Evolutionary conservation across 2,888 invertebrate genomes (phyloP).

Genomic region (Tipula helvola): DNA sequence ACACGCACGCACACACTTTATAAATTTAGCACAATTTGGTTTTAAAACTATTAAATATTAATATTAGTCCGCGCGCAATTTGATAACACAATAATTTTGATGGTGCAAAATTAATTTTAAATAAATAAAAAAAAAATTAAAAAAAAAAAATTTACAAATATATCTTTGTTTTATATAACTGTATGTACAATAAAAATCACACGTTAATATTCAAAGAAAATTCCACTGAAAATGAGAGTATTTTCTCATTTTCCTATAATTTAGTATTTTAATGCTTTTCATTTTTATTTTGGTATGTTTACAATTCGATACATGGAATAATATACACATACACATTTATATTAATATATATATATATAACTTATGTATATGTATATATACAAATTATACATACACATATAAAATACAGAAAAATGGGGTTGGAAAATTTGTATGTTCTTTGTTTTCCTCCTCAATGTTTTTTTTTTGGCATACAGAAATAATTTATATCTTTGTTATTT

Average conservation of each 20-base stretch:
- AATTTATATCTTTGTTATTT: slow-evolving; percentile 4
- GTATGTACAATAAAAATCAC: neutral
- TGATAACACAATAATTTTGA: neutral
- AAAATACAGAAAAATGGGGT: neutral
- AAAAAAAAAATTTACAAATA: neutral
- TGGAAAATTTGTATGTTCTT: neutral
- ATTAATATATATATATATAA: neutral
- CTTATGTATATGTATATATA: neutral
- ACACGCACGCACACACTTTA: neutral
- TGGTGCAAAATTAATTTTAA: neutral
- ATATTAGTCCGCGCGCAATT: neutral
- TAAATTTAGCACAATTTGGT: neutral
- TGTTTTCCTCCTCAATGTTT: neutral
- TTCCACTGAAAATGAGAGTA: slow-evolving; percentile 10
- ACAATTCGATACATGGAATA: slow-evolving; percentile 7
- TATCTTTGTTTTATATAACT: neutral
- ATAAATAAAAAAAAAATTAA: neutral
- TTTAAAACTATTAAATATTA: slow-evolving; percentile 4
- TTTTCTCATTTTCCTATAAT: slow-evolving; percentile 6
- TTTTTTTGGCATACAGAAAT: neutral
- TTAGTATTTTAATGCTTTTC: slow-evolving; percentile 5
- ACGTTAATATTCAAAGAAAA: slow-evolving; percentile 8
- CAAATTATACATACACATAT: neutral
- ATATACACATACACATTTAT: neutral
- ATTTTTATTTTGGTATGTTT: slow-evolving; percentile 1